phyloP scores from a whole-genome alignment of 2,113 vertebrate species.

The Stegostoma tigrinum region DNA sequence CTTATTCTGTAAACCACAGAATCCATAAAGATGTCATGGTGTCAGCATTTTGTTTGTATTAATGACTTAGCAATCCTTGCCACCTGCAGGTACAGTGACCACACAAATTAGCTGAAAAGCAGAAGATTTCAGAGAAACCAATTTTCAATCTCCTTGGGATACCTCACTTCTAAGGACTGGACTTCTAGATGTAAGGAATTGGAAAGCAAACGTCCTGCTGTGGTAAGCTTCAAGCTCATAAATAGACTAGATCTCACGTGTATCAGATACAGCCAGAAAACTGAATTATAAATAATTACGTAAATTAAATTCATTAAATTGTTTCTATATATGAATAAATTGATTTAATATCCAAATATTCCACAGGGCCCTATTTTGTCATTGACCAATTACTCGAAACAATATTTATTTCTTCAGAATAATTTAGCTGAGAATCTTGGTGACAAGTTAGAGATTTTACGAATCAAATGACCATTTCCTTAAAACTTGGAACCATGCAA shows the following conservation, averaged over 20 bases:
- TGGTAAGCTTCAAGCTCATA: neutral
- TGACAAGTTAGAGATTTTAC: neutral
- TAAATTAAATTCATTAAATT: slow-evolving; percentile 15
- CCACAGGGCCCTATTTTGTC: neutral
- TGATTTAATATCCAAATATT: slow-evolving; percentile 7
- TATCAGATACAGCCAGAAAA: neutral
- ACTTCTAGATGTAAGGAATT: neutral
- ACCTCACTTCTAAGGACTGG: neutral
- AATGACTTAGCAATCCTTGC: neutral
- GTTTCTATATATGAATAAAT: slow-evolving; percentile 22
- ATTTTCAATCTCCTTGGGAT: neutral
- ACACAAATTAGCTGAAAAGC: neutral
- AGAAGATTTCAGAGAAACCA: neutral
- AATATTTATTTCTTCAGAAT: neutral
- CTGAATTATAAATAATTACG: slow-evolving; percentile 22
- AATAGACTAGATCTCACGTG: neutral
- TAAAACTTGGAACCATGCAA: neutral
- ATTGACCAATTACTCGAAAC: neutral
- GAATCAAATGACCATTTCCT: neutral
- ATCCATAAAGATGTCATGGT: neutral
- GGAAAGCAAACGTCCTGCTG: neutral
- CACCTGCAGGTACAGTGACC: neutral
- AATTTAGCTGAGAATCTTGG: neutral
- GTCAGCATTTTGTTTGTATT: neutral
- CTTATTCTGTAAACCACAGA: neutral